phyloP scores from a whole-genome alignment of 1,140 invertebrate species.

The Xylocopa sonorina region DNA sequence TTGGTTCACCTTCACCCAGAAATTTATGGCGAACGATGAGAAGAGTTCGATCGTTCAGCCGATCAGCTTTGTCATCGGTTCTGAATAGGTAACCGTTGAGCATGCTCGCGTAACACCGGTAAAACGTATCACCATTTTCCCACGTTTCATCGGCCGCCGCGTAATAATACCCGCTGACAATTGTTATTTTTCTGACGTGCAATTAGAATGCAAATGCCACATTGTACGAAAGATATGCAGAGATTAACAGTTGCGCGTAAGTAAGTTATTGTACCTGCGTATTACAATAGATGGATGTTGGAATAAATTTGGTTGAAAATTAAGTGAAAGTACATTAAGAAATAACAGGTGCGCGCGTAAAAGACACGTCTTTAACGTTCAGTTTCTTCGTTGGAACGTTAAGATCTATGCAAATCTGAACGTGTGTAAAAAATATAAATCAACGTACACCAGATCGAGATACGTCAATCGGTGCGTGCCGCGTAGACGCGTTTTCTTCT shows the following conservation, averaged over 20 bases:
- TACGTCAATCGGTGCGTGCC: too few relatives aligned
- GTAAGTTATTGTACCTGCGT: too few relatives aligned
- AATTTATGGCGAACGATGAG: background rate
- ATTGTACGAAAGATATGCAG: background rate
- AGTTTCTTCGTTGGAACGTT: background rate
- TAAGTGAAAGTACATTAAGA: background rate
- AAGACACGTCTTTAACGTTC: background rate
- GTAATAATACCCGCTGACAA: slow-evolving; percentile 44
- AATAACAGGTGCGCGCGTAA: background rate
- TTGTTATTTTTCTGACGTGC: slow-evolving; percentile 18
- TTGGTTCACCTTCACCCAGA: background rate
- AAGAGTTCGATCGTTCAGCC: background rate
- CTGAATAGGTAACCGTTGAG: slow-evolving; percentile 40
- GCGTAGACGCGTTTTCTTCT: too few relatives aligned
- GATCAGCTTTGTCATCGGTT: slow-evolving; percentile 16
- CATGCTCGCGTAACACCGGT: slow-evolving; percentile 45
- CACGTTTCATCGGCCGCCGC: slow-evolving; percentile 46
- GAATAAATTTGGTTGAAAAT: background rate
- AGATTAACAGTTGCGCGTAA: background rate
- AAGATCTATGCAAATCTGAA: too few relatives aligned
- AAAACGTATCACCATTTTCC: slow-evolving; percentile 50
- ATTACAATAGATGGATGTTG: background rate
- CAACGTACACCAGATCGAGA: too few relatives aligned
- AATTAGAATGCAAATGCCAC: slow-evolving; percentile 20
- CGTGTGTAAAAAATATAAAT: too few relatives aligned